phyloP scores from a whole-genome alignment of 1,140 invertebrate genomes.

The Maniola jurtina region DNA sequence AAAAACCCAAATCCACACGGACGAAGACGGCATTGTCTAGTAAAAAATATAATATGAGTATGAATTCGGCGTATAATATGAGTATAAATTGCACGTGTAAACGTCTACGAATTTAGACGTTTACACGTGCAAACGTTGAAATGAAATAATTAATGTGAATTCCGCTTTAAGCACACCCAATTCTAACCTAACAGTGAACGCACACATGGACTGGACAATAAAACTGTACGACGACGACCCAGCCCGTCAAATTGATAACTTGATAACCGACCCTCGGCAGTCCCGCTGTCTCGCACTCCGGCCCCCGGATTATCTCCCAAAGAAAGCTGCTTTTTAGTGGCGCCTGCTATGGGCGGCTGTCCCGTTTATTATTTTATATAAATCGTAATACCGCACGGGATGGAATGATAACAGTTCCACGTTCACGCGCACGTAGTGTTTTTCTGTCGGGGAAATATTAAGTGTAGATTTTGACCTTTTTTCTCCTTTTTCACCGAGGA shows the following conservation, averaged over 20 bases:
- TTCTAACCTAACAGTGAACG: neutral
- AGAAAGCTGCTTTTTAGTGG: conserved; percentile 50
- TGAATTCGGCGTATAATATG: too few relatives aligned
- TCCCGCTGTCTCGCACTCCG: conserved; percentile 36
- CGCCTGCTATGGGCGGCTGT: conserved; percentile 30
- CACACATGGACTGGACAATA: neutral
- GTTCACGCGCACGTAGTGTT: conserved; percentile 22
- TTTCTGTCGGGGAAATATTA: conserved; percentile 23
- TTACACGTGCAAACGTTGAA: too few relatives aligned
- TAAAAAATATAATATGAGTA: too few relatives aligned
- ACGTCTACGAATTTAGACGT: too few relatives aligned
- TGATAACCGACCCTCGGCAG: conserved; percentile 53
- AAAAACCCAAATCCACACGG: too few relatives aligned
- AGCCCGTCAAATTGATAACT: conserved; percentile 58
- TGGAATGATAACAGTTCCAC: conserved; percentile 57
- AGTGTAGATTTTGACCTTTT: conserved; percentile 20
- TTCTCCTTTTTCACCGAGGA: neutral
- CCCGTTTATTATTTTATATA: conserved; percentile 69
- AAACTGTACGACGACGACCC: conserved; percentile 18
- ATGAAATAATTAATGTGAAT: too few relatives aligned
- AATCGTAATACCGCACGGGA: conserved; percentile 52
- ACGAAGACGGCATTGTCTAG: too few relatives aligned
- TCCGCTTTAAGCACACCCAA: too few relatives aligned
- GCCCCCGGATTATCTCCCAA: conserved; percentile 48
- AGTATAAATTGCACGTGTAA: too few relatives aligned